Evolutionary conservation across 2,797 vertebrate genomes (phyloP).

Genomic region (Poeciliopsis presidionis): DNA sequence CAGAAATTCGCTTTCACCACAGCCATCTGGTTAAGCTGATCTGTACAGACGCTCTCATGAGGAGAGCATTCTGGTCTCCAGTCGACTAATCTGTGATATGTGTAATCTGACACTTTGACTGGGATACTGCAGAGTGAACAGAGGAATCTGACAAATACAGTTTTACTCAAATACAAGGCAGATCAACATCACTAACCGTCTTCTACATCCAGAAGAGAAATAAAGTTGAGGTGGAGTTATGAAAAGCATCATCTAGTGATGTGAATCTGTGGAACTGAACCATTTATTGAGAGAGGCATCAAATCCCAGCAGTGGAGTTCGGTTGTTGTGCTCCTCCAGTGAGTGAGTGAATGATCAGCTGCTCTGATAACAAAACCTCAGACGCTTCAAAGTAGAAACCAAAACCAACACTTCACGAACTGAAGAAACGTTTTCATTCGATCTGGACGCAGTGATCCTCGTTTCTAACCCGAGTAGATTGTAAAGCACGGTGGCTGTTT

Average conservation of each 20-base stretch:
- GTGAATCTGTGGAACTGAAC: background rate
- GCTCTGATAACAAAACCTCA: background rate
- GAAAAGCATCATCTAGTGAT: background rate
- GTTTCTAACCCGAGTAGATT: background rate
- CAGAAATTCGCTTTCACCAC: constrained; percentile 39
- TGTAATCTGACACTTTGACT: background rate
- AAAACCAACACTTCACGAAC: background rate
- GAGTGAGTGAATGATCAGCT: background rate
- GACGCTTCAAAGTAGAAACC: background rate
- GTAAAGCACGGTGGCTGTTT: background rate
- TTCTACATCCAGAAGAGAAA: too few relatives aligned
- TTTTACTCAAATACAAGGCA: background rate
- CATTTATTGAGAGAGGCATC: background rate
- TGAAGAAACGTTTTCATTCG: background rate
- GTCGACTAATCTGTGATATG: background rate
- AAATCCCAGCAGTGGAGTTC: background rate
- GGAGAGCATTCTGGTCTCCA: background rate
- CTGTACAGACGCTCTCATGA: background rate
- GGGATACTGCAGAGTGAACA: background rate
- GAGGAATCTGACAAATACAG: background rate
- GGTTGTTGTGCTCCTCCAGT: background rate
- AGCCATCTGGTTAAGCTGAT: constrained; percentile 17
- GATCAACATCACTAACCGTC: background rate
- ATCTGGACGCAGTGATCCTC: too few relatives aligned
- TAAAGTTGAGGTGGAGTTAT: background rate